Evolutionary conservation across 37 sponge, comb jelly and placozoan genomes (phyloP), one percentile per base, ranked within the genome.

Genomic region (Tethya wilhelma): DNA sequence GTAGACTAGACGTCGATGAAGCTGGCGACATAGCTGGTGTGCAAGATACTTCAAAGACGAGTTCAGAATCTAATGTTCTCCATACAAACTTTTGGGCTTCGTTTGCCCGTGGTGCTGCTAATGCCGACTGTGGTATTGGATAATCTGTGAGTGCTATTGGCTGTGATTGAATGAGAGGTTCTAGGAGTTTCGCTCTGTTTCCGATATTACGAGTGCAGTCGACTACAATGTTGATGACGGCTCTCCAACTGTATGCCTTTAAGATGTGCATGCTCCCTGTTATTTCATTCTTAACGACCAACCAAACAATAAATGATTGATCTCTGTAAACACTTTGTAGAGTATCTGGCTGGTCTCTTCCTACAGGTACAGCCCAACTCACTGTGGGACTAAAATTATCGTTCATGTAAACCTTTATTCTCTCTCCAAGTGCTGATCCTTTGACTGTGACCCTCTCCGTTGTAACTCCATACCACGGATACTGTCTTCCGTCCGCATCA

Each of bases 61-160:
- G 73, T 31, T 90, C 90, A 43, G 76, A 79, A 9, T 94, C 84
- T 23, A 66, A 4, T 44, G 87, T 86, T 80, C 94, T 86, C 94
- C 94, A 94, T 25, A 94, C 94, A 89, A 94, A 94, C 45, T 94
- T 94, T 60, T 94, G 94, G 32, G 94, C 94, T 53, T 94, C 94
- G 73, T 94, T 94, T 20, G 90, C 94, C 36, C 94, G 73, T 39
- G 94, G 94, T 40, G 94, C 57, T 7, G 28, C 43, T 45, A 94
- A 68, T 22, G 94, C 90, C 38, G 79, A 64, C 17, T 77, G 59
- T 2, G 94, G 94, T 32, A 94, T 62, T 2, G 77, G 12, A n/a
- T 62, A 28, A 26, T 86, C 87, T 5, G 59, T 26, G 12, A 81
- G 73, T 67, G 86, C 90, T 30, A 67, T 71, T 25, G 94, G 94